These are phyloP conservation scores for Strix uralensis DNA, from an alignment of 2,113 vertebrate species.

Conservation along the genomic window DNA sequence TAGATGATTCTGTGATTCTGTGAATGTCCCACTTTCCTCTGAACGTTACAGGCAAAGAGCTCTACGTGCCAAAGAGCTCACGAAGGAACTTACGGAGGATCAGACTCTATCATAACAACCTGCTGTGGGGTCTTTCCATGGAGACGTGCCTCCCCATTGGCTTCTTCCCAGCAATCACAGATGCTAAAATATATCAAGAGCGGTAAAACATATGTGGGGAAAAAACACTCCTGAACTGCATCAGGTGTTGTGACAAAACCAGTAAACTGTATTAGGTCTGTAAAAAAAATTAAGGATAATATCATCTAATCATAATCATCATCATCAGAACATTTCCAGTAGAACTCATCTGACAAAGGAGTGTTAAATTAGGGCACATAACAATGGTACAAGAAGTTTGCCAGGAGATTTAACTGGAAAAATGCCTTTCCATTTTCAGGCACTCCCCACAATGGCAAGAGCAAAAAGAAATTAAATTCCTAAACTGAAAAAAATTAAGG, in stretches of 20 bases:
- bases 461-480: constrained; percentile 43
- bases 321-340: not conserved
- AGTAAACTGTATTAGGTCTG: not conserved
- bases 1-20: no score
- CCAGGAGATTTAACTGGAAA: constrained; percentile 45
- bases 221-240: not conserved
- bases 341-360: constrained; percentile 19
- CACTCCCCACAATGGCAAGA: constrained; percentile 25
- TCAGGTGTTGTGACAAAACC: not conserved
- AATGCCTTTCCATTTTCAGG: constrained; percentile 43
- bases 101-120: not conserved
- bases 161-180: not conserved
- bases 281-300: not conserved
- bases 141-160: not conserved
- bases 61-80: not conserved
- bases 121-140: not conserved
- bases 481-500: constrained; percentile 1
- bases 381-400: constrained; percentile 46
- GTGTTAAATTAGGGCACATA: constrained; percentile 35
- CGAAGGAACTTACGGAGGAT: not conserved
- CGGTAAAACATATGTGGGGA: not conserved
- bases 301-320: not conserved
- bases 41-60: not conserved
- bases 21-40: not conserved
- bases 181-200: not conserved